Percentiles rank a stretch among this genome's conserved stretches.
Evolutionary conservation across 1,140 invertebrate species (phyloP).

Genomic region (Periplaneta americana): DNA sequence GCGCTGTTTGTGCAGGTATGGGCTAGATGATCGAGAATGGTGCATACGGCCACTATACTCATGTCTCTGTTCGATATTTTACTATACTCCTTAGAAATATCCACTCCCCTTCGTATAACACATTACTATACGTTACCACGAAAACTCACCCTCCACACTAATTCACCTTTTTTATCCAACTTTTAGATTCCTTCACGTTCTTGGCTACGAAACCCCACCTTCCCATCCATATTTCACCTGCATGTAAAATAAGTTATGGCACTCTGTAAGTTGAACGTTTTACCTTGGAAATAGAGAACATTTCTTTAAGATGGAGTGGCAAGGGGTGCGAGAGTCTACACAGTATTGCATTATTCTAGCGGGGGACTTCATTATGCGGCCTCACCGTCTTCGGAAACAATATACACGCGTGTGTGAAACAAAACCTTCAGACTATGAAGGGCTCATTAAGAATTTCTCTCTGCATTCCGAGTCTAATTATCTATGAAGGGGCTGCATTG

Average conservation of each 20-base stretch:
- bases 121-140: neutral
- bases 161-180: neutral
- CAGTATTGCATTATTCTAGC: neutral
- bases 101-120: neutral
- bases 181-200: neutral
- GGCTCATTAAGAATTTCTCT: neutral
- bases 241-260: neutral
- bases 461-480: neutral
- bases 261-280: neutral
- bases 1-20: too few species aligned
- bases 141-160: neutral
- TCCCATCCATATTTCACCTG: neutral
- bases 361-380: neutral
- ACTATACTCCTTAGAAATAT: too few species aligned
- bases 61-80: too few species aligned
- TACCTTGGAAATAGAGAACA: neutral
- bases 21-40: too few species aligned
- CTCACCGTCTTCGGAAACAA: neutral
- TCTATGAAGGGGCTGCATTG: neutral
- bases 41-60: too few species aligned
- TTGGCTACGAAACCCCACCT: neutral
- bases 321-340: neutral
- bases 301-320: neutral
- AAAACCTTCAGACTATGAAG: neutral
- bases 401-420: neutral